Base-by-base conservation (phyloP, 2,888 invertebrate genomes). In the Anoncus sp. region DNA sequence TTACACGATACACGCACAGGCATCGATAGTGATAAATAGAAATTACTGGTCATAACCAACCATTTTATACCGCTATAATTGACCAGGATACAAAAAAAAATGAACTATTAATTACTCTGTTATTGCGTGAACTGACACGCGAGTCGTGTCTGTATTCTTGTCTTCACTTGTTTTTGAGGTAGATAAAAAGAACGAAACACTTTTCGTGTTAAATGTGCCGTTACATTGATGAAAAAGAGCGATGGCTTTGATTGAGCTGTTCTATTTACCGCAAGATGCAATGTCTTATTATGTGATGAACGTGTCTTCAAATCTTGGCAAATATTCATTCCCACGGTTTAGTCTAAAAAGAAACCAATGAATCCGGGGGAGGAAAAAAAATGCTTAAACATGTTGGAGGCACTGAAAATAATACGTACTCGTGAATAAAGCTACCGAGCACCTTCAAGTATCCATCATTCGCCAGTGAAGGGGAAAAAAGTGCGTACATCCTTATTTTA, bases 91-190 rank as follows among this genome's bases (percentile, higher is more conserved):
- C 24, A 22, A 45, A 38, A 67, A 40, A 16, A 47, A 47, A 18
- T 62, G 35, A 27, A 53, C 43, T 22, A n/a, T 55, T 62, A 62
- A 55, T 75, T 75, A 63, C 57, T 20, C 63, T 55, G 75, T 69
- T 57, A 49, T 69, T 57, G 55, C 62, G 20, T 18, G 31, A 20
- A 40, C 65, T 57, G 55, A 40, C 35, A 55, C 45, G 55, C 45
- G 20, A 67, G 22, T 60, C 51, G 20, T 1, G 10, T 31, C 45
- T 63, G 27, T 12, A 18, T 59, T 35, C 55, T 55, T 49, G 55
- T 18, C 24, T 40, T 16, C 35, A 12, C 53, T 22, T 18, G n/a
- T 49, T 18, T 62, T 55, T 18, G 51, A 20, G 3, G 6, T 31
- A 9, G 27, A 43, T 43, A 7, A 31, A 67, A 22, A 20, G 22